Percentiles rank a stretch among this genome's conserved stretches.
phyloP scores from a whole-genome alignment of 64 coral and sea anemone genomes.

The Porites australiensis region DNA sequence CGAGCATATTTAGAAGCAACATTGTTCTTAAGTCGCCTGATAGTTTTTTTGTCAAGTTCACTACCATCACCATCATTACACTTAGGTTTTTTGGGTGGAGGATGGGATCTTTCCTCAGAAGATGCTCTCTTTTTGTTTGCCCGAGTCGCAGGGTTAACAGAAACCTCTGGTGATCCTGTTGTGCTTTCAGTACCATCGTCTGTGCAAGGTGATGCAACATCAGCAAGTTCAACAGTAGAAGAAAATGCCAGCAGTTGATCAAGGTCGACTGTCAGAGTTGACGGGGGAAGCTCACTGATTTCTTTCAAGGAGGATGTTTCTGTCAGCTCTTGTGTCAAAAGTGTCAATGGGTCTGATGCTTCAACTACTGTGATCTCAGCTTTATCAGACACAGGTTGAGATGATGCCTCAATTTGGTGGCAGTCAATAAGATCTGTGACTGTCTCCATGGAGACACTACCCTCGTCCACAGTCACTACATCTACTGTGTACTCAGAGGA shows the following conservation, averaged over 20 bases:
- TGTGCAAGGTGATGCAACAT: neutral
- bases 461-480: neutral
- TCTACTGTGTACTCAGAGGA: neutral
- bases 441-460: neutral
- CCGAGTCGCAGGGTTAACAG: neutral
- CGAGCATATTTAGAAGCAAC: slow-evolving; percentile 82
- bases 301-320: neutral
- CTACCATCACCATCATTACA: neutral
- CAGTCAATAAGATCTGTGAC: neutral
- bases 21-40: slow-evolving; percentile 95
- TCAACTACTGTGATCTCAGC: slow-evolving; percentile 62
- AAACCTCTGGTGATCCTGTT: neutral
- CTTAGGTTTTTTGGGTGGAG: slow-evolving; percentile 38
- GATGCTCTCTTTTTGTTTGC: slow-evolving; percentile 7
- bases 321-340: slow-evolving; percentile 26
- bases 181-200: neutral
- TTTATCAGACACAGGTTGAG: neutral
- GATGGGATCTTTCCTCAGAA: neutral
- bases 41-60: slow-evolving; percentile 64
- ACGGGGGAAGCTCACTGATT: neutral
- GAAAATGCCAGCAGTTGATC: slow-evolving; percentile 17
- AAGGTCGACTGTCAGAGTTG: neutral
- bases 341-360: slow-evolving; percentile 57
- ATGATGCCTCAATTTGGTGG: neutral
- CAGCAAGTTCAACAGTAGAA: neutral